These are phyloP conservation scores for Oophaga sylvatica DNA, from an alignment of 2,797 vertebrate species.

Conservation along the genomic window DNA sequence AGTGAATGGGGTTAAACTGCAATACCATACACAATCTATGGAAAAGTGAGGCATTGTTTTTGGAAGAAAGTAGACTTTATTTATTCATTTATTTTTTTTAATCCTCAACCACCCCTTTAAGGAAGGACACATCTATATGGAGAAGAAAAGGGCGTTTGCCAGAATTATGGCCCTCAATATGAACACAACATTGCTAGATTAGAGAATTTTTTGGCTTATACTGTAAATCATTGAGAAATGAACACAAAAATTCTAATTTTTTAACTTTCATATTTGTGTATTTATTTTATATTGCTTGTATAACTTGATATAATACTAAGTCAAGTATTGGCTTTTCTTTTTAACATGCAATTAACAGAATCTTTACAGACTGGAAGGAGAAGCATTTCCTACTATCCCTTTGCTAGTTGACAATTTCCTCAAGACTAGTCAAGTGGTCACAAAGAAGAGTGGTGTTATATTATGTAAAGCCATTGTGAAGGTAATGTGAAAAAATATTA, in stretches of 20 bases:
- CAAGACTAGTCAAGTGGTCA: constrained; percentile 80
- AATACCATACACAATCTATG: too few relatives aligned
- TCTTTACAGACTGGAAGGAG: constrained; percentile 89
- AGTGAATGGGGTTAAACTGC: too few relatives aligned
- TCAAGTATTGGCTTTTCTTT: background rate
- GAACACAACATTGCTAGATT: background rate
- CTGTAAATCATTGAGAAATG: too few relatives aligned
- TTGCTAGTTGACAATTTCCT: constrained; percentile 84
- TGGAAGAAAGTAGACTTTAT: too few relatives aligned
- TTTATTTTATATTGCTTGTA: background rate
- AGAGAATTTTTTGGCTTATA: background rate
- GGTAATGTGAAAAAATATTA: constrained; percentile 72
- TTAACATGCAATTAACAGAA: constrained; percentile 71
- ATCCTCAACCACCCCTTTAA: too few relatives aligned
- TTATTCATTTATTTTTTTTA: too few relatives aligned
- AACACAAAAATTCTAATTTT: too few relatives aligned
- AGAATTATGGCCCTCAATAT: background rate
- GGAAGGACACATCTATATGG: too few relatives aligned
- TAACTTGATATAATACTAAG: background rate
- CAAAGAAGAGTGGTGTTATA: constrained; percentile 80
- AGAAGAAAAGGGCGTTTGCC: background rate
- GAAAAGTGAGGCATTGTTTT: too few relatives aligned
- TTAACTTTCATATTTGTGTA: background rate
- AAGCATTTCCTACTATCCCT: constrained; percentile 83
- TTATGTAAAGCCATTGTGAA: constrained; percentile 84